A percentile compares a stretch with the other conserved stretches of the same genome.
These are phyloP conservation scores for Onychostruthus taczanowskii DNA, from an alignment of 2,113 vertebrate species.

Conservation along the genomic window DNA sequence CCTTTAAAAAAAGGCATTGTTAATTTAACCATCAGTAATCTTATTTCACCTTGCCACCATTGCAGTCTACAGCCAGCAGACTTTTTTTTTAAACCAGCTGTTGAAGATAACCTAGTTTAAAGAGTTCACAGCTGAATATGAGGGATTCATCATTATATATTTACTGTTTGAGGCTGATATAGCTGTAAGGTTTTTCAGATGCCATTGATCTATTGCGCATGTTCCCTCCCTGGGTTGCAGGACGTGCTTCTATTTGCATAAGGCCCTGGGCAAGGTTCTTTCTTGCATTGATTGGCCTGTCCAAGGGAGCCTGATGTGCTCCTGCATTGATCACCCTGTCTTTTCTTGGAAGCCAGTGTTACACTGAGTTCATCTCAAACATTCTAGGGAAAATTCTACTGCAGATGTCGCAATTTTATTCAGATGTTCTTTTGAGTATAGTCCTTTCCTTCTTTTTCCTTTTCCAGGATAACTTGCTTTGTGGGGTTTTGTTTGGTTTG, in stretches of 20 bases:
- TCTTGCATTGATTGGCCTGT: constrained; percentile 99
- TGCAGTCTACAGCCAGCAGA: constrained; percentile 51
- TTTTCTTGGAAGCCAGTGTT: constrained; percentile 91
- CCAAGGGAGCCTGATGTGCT: constrained; percentile 93
- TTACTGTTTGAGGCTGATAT: constrained; percentile 93
- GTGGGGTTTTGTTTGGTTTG: background rate
- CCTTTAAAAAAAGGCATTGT: constrained; percentile 11
- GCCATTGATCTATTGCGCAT: constrained; percentile 98
- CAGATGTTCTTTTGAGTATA: constrained; percentile 73
- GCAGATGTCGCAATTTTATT: constrained; percentile 82
- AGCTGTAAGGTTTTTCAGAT: constrained; percentile 93
- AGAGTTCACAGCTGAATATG: constrained; percentile 81
- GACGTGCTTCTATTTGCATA: constrained; percentile 99
- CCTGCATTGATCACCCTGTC: constrained; percentile 96
- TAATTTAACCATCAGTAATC: constrained; percentile 45
- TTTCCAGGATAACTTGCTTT: background rate
- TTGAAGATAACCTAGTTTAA: constrained; percentile 81
- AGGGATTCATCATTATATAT: constrained; percentile 96
- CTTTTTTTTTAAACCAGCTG: constrained; percentile 68
- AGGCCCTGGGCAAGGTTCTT: constrained; percentile 99
- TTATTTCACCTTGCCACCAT: background rate
- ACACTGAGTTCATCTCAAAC: constrained; percentile 90
- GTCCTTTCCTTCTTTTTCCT: background rate
- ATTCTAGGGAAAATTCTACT: constrained; percentile 84
- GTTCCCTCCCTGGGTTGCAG: constrained; percentile 92